Evolutionary conservation across 1,140 invertebrate genomes (phyloP).

Genomic region (Oryzaephilus surinamensis): DNA sequence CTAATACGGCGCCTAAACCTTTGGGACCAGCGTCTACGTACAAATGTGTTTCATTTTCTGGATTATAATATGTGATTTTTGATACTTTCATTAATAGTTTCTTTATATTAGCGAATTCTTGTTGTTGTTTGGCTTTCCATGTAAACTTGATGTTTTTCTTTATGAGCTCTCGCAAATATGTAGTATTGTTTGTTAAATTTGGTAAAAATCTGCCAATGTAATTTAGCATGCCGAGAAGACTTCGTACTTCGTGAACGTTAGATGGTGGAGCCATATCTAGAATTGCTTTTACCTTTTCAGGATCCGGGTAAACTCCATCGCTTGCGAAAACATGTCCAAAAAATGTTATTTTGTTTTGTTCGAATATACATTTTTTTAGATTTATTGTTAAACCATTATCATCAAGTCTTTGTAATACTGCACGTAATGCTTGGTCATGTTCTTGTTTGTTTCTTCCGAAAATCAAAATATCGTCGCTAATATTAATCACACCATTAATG

Average conservation of each 20-base stretch:
- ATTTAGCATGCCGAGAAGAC: constrained; percentile 33
- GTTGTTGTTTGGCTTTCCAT: constrained; percentile 3
- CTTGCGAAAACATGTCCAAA: constrained; percentile 33
- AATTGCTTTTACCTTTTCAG: constrained; percentile 33
- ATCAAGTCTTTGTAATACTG: constrained; percentile 21
- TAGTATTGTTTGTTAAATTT: constrained; percentile 16
- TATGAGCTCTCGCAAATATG: constrained; percentile 1
- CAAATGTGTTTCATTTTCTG: constrained; percentile 1
- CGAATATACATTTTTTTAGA: constrained; percentile 26
- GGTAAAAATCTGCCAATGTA: constrained; percentile 33
- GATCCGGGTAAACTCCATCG: constrained; percentile 27
- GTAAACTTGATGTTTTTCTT: constrained; percentile 1
- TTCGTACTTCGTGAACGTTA: constrained; percentile 27
- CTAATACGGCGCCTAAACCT: constrained; percentile 4
- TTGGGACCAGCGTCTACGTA: constrained; percentile 6
- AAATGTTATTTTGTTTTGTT: constrained; percentile 22
- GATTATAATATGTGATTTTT: constrained; percentile 6
- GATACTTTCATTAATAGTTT: constrained; percentile 2
- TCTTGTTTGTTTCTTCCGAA: constrained; percentile 24
- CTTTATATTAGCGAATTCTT: constrained; percentile 5
- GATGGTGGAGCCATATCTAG: constrained; percentile 25
- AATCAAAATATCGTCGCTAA: constrained; percentile 33
- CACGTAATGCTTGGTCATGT: constrained; percentile 20
- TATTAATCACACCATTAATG: constrained; percentile 20
- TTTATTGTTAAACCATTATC: constrained; percentile 21